Base-by-base conservation (phyloP, 64 coral and sea anemone species). In the Dendronephthya gigantea region DNA sequence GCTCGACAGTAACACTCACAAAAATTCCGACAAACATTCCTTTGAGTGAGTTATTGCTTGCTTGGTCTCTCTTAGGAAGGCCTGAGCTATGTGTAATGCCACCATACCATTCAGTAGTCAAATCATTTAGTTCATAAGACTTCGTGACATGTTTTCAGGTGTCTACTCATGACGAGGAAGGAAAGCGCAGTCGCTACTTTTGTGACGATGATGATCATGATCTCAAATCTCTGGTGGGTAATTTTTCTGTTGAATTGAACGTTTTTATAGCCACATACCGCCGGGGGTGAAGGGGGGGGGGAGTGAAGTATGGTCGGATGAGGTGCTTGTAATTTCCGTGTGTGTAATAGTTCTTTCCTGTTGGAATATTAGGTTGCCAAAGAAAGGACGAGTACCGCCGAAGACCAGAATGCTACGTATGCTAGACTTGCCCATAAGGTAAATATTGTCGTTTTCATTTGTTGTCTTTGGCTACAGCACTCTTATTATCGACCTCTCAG, bases 171-270 rank as follows among this genome's bases (percentile, higher is more conserved):
- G 85, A 82, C 29, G 83, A 91, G 45, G 83, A 82, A 83, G 95
- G 95, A 30, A 87, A 84, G 62, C 85, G 95, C 19, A 92, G 93
- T 84, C 68, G 95, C 68, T 98, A 98, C 55, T 98, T 98, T 88
- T 92, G 92, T 83, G 95, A 98, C 34, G 95, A 98, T 29, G 95
- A 98, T 28, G 83, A 85, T 27, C 93, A 93, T 83, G 92, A 93
- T 70, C 58, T 98, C 23, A 88, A 90, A 15, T 92, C 93, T 65
- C 91, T 98, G 87, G 95, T 98, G 39, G 88, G 95, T 79, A 28
- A 35, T 31, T 35, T 28, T 36, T 74, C 9, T 74, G n/a, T n/a
- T n/a, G n/a, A n/a, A n/a, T n/a, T n/a, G n/a, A n/a, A n/a, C n/a
- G 50, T 22, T 16, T 16, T 52, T 52, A 12, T 1, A 22, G 50